phyloP scores from a whole-genome alignment of 2,113 vertebrate species.

The Gallinago media region DNA sequence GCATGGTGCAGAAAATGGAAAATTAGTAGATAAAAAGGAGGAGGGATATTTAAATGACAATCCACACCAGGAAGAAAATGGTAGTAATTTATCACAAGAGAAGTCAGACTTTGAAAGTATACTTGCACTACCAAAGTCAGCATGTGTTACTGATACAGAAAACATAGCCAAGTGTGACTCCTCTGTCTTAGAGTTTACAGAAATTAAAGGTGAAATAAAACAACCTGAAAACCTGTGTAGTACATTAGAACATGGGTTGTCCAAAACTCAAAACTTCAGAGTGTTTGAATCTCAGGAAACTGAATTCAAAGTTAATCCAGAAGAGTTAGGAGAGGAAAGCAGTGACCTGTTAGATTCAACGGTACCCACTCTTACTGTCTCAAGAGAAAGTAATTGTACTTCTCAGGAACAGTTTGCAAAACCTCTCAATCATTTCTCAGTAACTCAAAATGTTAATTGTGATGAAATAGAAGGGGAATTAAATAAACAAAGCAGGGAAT shows the following conservation, averaged over 20 bases:
- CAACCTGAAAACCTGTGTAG: not conserved
- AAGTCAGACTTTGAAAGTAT: not conserved
- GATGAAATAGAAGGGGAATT: not conserved
- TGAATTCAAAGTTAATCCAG: not conserved
- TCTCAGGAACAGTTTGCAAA: not conserved
- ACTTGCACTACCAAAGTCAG: not conserved
- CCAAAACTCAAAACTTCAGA: not conserved
- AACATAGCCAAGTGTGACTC: slow-evolving; percentile 20
- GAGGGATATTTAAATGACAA: not conserved
- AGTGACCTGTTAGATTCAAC: not conserved
- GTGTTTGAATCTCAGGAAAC: not conserved
- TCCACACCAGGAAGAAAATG: not conserved
- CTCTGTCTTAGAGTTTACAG: not conserved
- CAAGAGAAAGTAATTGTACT: not conserved
- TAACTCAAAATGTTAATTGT: not conserved
- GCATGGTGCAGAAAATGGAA: not conserved
- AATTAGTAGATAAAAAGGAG: not conserved
- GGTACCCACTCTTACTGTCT: not conserved
- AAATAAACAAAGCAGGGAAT: not conserved
- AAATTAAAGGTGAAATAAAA: not conserved
- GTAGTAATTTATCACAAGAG: not conserved
- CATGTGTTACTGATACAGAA: not conserved
- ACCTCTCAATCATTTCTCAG: not conserved
- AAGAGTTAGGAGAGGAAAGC: not conserved
- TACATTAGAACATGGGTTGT: not conserved